These are phyloP conservation scores for Enteromius afrohamiltoni DNA, from an alignment of 2,797 vertebrate genomes.

Conservation along the genomic window DNA sequence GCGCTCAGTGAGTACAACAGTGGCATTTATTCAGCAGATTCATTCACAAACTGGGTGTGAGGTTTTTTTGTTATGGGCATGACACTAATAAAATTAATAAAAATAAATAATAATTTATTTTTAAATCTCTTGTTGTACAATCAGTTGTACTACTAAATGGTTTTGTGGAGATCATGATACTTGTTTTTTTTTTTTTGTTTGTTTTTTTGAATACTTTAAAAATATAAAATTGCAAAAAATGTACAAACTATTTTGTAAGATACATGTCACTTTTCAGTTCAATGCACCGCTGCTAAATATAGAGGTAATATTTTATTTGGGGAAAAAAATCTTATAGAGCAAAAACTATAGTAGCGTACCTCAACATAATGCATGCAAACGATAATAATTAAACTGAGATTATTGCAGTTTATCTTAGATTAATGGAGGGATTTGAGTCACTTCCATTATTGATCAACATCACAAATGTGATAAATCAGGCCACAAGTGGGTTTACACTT, in stretches of 20 bases:
- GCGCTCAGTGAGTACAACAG: slow-evolving; percentile 72
- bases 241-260: background rate
- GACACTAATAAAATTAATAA: background rate
- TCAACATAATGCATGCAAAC: background rate
- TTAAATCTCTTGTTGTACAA: background rate
- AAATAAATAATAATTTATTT: too few relatives aligned
- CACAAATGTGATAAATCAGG: background rate
- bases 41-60: background rate
- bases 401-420: background rate
- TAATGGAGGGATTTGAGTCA: slow-evolving; percentile 15
- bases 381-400: background rate
- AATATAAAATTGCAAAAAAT: background rate
- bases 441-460: background rate
- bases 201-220: background rate
- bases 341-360: background rate
- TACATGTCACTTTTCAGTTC: background rate
- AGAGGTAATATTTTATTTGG: background rate
- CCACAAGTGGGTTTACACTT: background rate
- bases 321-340: background rate
- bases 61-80: background rate
- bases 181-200: background rate
- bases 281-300: background rate
- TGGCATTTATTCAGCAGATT: background rate
- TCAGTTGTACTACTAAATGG: background rate
- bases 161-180: background rate